These are phyloP conservation scores for Poicephalus gulielmi DNA, from an alignment of 2,113 vertebrate genomes.

Conservation along the genomic window DNA sequence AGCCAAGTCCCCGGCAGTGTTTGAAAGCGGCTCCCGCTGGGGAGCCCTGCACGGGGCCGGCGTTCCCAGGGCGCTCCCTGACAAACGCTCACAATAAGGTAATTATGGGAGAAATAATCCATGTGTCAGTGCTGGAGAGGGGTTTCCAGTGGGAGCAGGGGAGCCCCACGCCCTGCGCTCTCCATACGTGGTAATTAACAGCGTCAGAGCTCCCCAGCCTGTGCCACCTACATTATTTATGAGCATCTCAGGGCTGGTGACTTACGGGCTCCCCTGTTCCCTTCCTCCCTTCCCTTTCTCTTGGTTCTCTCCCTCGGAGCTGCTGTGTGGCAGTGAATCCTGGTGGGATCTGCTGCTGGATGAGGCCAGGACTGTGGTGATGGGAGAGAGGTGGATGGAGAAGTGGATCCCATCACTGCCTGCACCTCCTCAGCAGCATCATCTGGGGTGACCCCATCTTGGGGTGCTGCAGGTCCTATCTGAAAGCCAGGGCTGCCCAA, in stretches of 20 bases:
- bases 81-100: conserved; percentile 61
- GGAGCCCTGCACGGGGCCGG: not conserved
- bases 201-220: conserved; percentile 2
- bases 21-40: not conserved
- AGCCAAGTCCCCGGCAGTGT: not conserved
- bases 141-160: conserved; percentile 51
- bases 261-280: conserved; percentile 34
- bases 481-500: not conserved
- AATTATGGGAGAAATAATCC: conserved; percentile 76
- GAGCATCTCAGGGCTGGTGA: conserved; percentile 52
- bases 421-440: too few relatives aligned
- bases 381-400: not conserved
- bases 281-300: not conserved
- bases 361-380: fast-evolving
- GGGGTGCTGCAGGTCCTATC: not conserved
- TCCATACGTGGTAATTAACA: conserved; percentile 65
- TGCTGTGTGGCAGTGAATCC: fast-evolving
- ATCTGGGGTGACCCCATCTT: fast-evolving
- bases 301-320: not conserved
- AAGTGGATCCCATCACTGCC: fast-evolving
- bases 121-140: conserved; percentile 73
- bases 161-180: not conserved
- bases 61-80: conserved; percentile 59
- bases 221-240: conserved; percentile 67
- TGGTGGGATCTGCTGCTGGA: fast-evolving